These are phyloP conservation scores for Macrostomum lignano DNA, from an alignment of 1,140 invertebrate genomes.

Conservation along the genomic window DNA sequence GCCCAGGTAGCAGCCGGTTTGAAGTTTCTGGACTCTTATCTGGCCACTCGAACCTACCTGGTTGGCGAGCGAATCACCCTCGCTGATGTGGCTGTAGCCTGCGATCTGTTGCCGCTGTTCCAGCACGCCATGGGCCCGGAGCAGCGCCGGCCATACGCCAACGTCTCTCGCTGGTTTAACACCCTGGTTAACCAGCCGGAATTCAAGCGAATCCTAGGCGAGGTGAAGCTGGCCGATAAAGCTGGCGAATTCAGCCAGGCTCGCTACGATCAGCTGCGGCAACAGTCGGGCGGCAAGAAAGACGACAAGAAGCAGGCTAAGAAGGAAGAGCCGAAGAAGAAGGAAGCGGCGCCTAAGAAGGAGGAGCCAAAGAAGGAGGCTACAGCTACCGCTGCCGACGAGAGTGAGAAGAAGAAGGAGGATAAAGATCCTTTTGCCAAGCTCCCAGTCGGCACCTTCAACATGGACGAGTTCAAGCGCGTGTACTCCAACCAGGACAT, in stretches of 20 bases:
- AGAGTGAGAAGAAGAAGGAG: background rate
- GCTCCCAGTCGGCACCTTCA: conserved; percentile 40
- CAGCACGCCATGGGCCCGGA: conserved; percentile 41
- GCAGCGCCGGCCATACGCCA: conserved; percentile 39
- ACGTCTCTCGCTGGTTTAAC: conserved; percentile 69
- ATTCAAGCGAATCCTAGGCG: conserved; percentile 51
- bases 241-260: conserved; percentile 44
- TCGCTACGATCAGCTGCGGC: too few species aligned
- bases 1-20: conserved; percentile 50
- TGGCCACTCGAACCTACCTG: conserved; percentile 58
- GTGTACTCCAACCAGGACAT: conserved; percentile 88
- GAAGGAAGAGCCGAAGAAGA: conserved; percentile 31
- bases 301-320: conserved; percentile 14
- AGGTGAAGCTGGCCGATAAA: conserved; percentile 45
- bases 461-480: conserved; percentile 86
- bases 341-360: conserved; percentile 18
- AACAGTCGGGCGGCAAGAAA: conserved; percentile 38
- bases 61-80: conserved; percentile 72
- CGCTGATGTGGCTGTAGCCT: conserved; percentile 69
- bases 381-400: background rate
- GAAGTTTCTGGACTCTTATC: conserved; percentile 44
- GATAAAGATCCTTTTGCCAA: conserved; percentile 4
- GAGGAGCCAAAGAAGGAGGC: conserved; percentile 2
- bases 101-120: conserved; percentile 54
- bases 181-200: conserved; percentile 66